Base-by-base conservation (phyloP, 2,797 vertebrate genomes). In the Strix occidentalis region DNA sequence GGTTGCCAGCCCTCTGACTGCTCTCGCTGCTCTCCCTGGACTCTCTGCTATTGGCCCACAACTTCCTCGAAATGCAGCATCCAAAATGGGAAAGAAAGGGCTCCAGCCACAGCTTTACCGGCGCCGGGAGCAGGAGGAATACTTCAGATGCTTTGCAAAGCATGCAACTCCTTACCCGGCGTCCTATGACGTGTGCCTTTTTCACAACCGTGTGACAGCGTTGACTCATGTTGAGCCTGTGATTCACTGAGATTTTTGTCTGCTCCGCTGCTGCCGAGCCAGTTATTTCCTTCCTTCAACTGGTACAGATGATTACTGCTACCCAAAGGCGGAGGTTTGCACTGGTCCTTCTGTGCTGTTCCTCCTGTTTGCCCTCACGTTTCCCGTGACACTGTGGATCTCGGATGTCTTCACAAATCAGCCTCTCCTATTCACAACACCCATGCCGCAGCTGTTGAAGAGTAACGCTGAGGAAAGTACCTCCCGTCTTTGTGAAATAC, bases 161-260 rank as follows among this genome's bases (percentile, higher is more conserved):
- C 74, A 72, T 4, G 4, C 51, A 82, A 6, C 70, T 87, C 77
- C 92, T 91, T 28, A n/a, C 81, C 16, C 0, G 0, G 93, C 63
- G 56, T 35, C 84, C 89, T 37, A 0, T 85, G 96, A 97, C 37
- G 60, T 77, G 41, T 25, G 81, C 71, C 71, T 89, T 77, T 41
- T 41, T 77, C 93, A 95, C 90, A 89, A 3, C 78, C 84, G 1
- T 95, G 92, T 93, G 95, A 94, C 71, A 74, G 18, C 6, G 1
- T 4, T 95, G 95, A 96, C 75, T 96, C 92, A 96, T 2, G 20
- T 7, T 3, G 5, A 80, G 86, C 64, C 90, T 82, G 70, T 96
- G 96, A 96, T 75, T 96, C 95, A 97, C 78, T 1, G 1, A 79
- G 63, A 13, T 68, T 72, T 54, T 53, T 75, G 50, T 37, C 29